Base-by-base conservation (phyloP, 2,888 invertebrate genomes). In the Diaprepes abbreviatus region DNA sequence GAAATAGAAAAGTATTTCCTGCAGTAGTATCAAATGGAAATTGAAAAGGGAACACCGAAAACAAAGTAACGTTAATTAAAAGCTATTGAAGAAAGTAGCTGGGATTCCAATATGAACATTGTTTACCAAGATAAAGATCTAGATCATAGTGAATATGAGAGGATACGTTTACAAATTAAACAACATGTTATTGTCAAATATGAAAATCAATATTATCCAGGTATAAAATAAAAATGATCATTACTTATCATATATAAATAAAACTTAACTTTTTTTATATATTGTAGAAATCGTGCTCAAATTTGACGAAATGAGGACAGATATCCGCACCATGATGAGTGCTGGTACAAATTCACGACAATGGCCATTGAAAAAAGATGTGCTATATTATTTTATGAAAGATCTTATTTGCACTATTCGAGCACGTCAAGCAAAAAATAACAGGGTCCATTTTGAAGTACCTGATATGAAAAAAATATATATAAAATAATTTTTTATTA, bases 331-430 rank as follows among this genome's bases (percentile, higher is more conserved):
- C 1, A 70, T 70, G 70, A 54, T 59, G 2, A 35, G 31, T 48
- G 70, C 66, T 16, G 70, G 70, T 12, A 9, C 52, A 24, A 35
- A 14, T 33, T 52, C 65, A 6, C 59, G 64, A 35, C 60, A 66
- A 45, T 60, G 60, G 60, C 60, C 59, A 12, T 7, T 24, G 12
- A 59, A 70, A 48, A 59, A 70, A 33, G 69, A 69, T 12, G 14
- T 65, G 6, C 38, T 70, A 4, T 70, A 70, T 54, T 70, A 70
- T 40, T 70, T 70, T 58, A 70, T 31, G 1, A 43, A 65, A 38
- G 65, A 70, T 65, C 65, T 66, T 16, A 31, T 62, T 10, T n/a
- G 43, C 10, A 28, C 12, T 16, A 65, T 65, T 6, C 10, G 60
- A 31, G 14, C 60, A 33, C 48, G 40, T 33, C 33, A 33, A 9